Base-by-base conservation (phyloP, 1,140 invertebrate species). In the Sitodiplosis mosellana region DNA sequence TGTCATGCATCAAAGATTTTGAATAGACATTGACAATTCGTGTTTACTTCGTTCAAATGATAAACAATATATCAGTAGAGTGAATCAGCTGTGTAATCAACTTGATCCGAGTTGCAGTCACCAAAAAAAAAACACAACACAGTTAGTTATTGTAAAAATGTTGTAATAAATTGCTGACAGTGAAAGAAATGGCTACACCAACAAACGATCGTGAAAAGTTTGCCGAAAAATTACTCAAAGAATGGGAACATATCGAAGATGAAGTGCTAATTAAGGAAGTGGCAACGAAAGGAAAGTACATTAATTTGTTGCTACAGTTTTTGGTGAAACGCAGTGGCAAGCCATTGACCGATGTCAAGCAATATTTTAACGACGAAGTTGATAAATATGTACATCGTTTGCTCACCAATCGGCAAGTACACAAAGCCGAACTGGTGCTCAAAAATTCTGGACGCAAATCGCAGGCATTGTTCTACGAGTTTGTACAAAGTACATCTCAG, bases 251-350 rank as follows among this genome's bases (percentile, higher is more conserved):
- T 22, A 11, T 45, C 3, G 20, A 12, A 47, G 60, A 63, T 40
- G 52, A 59, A 27, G 48, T 54, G 18, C 52, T 64, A 11, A 63
- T 63, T 27, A 61, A 61, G 48, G 61, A 64, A 36, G 61, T 63
- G 20, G 61, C 61, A 46, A 64, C 61, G 36, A 64, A 63, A 45
- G 61, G 61, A 14, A 60, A 61, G 18, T 52, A 61, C 52, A 60
- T 64, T 8, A 57, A 58, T 15, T 50, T 60, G 1, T 61, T 58
- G 47, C 49, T 64, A 48, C 56, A 58, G 20, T 64, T 52, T 47
- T 59, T 60, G 56, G 54, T 61, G 5, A 46, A 48, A n/a, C 64
- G 60, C 38, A 50, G 54, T 0, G 56, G 59, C 36, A 53, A 60
- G 8, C 46, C 59, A 5, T 19, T 50, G 1, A n/a, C 47, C 0